phyloP scores from a whole-genome alignment of 2,797 vertebrate genomes.

The Chlorospingus semifuscus region DNA sequence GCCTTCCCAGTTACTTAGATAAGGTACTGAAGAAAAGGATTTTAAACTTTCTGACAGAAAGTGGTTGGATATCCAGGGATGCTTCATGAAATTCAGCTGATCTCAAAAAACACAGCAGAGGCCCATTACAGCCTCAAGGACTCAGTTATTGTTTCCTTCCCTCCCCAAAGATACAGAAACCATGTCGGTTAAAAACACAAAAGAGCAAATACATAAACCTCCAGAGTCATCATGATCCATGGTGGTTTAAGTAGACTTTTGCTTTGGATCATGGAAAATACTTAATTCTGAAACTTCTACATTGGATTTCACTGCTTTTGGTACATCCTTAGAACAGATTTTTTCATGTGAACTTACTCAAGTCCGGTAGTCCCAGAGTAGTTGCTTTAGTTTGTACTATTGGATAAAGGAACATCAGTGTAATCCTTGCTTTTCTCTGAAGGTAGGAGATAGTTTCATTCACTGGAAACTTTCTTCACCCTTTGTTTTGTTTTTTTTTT shows the following conservation, averaged over 20 bases:
- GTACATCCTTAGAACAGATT: neutral
- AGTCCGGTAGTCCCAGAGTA: neutral
- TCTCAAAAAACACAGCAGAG: neutral
- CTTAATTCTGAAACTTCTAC: neutral
- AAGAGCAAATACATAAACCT: neutral
- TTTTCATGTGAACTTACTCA: neutral
- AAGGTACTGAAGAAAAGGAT: conserved; percentile 97
- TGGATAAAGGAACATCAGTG: neutral
- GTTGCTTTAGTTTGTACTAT: neutral
- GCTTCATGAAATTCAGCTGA: conserved; percentile 77
- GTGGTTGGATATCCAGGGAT: conserved; percentile 97
- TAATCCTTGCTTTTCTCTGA: neutral
- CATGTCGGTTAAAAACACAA: conserved; percentile 7
- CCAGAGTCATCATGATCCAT: neutral
- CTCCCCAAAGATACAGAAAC: conserved; percentile 18
- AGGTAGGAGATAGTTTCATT: neutral
- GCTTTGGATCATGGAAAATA: conserved; percentile 28
- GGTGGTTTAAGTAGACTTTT: neutral
- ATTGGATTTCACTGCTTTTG: conserved; percentile 23
- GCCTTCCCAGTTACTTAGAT: conserved; percentile 94
- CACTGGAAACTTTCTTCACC: neutral
- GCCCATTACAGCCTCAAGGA: neutral
- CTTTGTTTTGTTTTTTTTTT: neutral
- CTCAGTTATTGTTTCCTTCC: neutral
- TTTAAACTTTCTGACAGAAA: conserved; percentile 94